Conservation (phyloP, 2,888 invertebrate genomes). For the Melanchra persicariae region DNA sequence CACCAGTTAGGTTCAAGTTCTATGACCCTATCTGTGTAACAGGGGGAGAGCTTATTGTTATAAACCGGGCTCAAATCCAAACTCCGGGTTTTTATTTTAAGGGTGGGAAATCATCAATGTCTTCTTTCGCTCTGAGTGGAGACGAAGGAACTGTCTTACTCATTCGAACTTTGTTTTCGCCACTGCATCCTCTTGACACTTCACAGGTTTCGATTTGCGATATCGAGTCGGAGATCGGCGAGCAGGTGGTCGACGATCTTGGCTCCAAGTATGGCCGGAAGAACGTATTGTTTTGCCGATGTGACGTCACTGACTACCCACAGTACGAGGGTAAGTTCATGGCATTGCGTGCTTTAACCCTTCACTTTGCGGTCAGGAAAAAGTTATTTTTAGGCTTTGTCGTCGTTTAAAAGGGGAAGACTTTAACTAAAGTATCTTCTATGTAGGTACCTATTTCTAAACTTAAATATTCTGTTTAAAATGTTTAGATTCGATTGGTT, state of each 20-base stretch:
- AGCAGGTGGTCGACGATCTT: constrained; percentile 92
- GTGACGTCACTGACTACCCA: constrained; percentile 95
- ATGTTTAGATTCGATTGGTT: background rate
- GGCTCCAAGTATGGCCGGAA: constrained; percentile 92
- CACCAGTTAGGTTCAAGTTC: no score
- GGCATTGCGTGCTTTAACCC: constrained; percentile 47
- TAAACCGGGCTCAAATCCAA: background rate
- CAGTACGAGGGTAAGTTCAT: constrained; percentile 93
- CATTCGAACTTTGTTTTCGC: background rate
- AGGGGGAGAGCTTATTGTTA: no score
- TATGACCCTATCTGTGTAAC: background rate
- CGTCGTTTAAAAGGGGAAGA: constrained; percentile 9
- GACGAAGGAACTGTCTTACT: no score
- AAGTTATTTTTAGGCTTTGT: constrained; percentile 33
- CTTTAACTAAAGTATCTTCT: background rate
- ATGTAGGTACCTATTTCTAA: background rate
- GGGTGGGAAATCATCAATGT: no score
- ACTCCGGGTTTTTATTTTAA: no score
- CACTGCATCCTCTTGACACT: constrained; percentile 23
- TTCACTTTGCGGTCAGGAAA: constrained; percentile 9
- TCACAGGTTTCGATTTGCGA: constrained; percentile 94
- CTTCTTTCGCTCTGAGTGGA: no score
- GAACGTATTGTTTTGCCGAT: constrained; percentile 93
- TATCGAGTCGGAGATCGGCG: constrained; percentile 93
- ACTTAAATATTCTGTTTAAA: background rate